Evolutionary conservation across 2,888 invertebrate species (phyloP).

Genomic region (Meiosimyza decipiens): DNA sequence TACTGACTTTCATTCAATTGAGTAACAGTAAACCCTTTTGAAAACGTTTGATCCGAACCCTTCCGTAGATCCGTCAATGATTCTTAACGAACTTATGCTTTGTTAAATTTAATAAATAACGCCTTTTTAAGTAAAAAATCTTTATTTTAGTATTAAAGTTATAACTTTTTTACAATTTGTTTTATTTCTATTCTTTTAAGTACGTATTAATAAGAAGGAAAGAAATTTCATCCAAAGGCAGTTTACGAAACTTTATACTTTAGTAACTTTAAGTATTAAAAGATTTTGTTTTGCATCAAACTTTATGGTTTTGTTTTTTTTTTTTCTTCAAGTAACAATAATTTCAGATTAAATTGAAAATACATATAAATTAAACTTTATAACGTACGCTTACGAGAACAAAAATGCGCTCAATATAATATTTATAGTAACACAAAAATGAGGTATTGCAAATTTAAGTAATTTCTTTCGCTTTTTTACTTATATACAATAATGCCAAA

Average conservation of each 20-base stretch:
- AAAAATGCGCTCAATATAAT: conserved; percentile 6
- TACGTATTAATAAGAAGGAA: conserved; percentile 18
- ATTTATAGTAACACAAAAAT: conserved; percentile 21
- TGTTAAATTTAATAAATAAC: no score
- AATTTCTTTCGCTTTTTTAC: conserved; percentile 16
- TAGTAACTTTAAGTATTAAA: conserved; percentile 4
- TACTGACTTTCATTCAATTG: no score
- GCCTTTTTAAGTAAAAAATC: no score
- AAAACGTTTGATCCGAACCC: no score
- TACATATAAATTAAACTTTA: conserved; percentile 30
- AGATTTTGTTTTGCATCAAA: background rate
- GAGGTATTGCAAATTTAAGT: conserved; percentile 27
- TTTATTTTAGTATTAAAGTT: no score
- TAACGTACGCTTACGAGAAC: conserved; percentile 17
- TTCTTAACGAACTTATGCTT: no score
- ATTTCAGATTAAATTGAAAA: conserved; percentile 6
- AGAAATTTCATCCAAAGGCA: conserved; percentile 30
- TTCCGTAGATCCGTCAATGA: no score
- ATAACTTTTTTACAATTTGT: no score
- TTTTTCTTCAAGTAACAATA: conserved; percentile 12
- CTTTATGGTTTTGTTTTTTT: conserved; percentile 13
- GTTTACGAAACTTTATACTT: conserved; percentile 9
- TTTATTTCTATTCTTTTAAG: background rate
- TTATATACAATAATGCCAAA: conserved; percentile 24
- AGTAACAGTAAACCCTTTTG: no score